Conservation (phyloP, 2,797 vertebrate species). For the Mormyrops attenuatus region DNA sequence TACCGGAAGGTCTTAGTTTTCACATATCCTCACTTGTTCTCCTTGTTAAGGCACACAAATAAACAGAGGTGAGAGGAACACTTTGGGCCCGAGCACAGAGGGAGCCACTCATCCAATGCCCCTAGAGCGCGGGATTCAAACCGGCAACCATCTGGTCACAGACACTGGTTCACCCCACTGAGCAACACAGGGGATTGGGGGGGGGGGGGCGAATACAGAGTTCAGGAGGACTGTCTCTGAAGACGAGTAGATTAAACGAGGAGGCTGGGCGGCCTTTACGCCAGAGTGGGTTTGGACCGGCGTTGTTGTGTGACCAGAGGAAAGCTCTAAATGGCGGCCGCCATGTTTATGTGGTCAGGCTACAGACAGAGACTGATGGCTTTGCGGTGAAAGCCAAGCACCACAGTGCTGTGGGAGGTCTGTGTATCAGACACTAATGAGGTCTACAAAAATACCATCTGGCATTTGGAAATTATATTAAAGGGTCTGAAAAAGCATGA, state of each 20-base stretch:
- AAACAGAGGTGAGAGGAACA: not conserved
- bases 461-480: not conserved
- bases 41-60: not conserved
- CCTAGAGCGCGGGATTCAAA: not conserved
- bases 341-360: slow-evolving; percentile 11
- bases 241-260: not conserved
- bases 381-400: not conserved
- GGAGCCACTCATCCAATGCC: not conserved
- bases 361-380: not conserved
- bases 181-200: not conserved
- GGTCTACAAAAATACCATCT: not conserved
- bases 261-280: not conserved
- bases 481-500: not conserved
- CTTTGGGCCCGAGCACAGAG: not conserved
- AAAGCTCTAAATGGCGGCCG: not conserved
- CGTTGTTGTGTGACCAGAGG: not conserved
- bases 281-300: not conserved
- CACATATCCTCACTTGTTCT: not conserved
- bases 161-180: not conserved
- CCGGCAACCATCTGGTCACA: not conserved
- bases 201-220: not conserved
- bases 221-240: not conserved
- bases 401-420: not conserved
- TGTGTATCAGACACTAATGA: slow-evolving; percentile 11
- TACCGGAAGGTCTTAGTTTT: not conserved